These are phyloP conservation scores for Tipula vernalis DNA, from an alignment of 2,888 invertebrate genomes.

Conservation along the genomic window DNA sequence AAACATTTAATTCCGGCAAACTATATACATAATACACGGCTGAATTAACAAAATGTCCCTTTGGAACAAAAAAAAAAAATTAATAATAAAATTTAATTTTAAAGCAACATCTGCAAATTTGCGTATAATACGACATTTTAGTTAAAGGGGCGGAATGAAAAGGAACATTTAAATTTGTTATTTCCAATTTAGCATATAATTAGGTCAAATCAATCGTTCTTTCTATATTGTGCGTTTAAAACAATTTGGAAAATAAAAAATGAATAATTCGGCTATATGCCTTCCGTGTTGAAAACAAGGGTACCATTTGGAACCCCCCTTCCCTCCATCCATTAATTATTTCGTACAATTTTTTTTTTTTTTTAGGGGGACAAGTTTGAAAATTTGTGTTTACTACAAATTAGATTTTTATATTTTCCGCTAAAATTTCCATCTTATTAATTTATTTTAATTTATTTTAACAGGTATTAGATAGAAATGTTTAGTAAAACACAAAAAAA, in stretches of 20 bases:
- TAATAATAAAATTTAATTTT: not conserved
- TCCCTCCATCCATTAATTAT: not conserved
- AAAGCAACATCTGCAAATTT: not conserved
- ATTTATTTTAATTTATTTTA: not conserved
- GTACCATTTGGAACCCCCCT: not conserved
- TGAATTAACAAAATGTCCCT: not conserved
- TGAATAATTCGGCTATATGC: not conserved
- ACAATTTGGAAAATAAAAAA: not conserved
- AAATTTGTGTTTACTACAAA: not conserved
- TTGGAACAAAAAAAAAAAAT: not conserved
- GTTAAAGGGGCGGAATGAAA: not conserved
- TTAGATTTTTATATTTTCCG: not conserved
- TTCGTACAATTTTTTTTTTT: not conserved
- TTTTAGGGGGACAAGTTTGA: not conserved
- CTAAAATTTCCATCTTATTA: not conserved
- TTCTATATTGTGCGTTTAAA: not conserved
- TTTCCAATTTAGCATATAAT: not conserved
- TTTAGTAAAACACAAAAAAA: not conserved
- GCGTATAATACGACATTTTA: not conserved
- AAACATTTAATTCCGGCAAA: not conserved
- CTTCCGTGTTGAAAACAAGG: not conserved
- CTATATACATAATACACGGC: not conserved
- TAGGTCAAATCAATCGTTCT: not conserved
- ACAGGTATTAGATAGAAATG: not conserved
- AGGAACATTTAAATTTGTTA: not conserved